A percentile compares a stretch with the other conserved stretches of the same genome.
phyloP scores from a whole-genome alignment of 2,113 vertebrate species.

The Emydura subglobosa region DNA sequence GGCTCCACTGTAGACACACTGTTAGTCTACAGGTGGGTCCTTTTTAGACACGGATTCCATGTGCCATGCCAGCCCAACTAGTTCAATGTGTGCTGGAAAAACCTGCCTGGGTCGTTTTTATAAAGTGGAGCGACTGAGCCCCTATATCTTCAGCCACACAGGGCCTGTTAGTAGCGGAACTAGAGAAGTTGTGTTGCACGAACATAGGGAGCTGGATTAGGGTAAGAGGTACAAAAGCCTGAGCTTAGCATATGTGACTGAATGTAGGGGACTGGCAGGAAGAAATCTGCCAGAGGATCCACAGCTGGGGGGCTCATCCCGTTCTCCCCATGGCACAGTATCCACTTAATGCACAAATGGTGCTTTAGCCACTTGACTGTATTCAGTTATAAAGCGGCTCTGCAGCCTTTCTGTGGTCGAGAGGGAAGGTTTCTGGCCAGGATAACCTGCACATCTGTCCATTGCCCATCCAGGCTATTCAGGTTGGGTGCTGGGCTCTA shows the following conservation, averaged over 20 bases:
- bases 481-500: background rate
- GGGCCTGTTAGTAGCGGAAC: background rate
- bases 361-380: background rate
- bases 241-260: fast-evolving
- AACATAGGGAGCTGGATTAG: background rate
- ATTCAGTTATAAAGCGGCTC: background rate
- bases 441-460: background rate
- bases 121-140: fast-evolving
- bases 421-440: background rate
- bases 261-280: background rate
- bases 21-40: background rate
- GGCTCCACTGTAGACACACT: background rate
- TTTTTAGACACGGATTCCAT: background rate
- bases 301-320: background rate
- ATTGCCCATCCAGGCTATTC: background rate
- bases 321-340: background rate
- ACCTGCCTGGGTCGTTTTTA: background rate
- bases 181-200: background rate
- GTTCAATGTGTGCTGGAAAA: background rate
- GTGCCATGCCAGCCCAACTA: fast-evolving
- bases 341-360: background rate
- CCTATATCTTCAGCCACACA: background rate
- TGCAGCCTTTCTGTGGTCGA: background rate
- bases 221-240: background rate
- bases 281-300: background rate